Evolutionary conservation across 2,888 invertebrate species (phyloP), one percentile per base, ranked within the genome.

Genomic region (Lasiommata megera): DNA sequence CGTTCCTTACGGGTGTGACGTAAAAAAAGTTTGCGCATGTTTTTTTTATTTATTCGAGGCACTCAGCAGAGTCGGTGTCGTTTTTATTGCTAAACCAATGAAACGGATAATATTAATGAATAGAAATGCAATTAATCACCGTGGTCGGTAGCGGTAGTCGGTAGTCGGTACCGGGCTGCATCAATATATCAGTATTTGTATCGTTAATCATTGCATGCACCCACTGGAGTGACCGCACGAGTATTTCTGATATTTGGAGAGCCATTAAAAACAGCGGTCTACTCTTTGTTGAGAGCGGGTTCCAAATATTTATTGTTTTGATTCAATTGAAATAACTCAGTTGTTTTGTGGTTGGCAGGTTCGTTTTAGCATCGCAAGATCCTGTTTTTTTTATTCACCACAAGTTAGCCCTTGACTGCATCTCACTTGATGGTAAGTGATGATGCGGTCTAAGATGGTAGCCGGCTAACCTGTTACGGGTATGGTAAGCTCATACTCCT

Each of bases 281-380:
- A 38, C 38, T 38, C 31, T 11, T 28, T 14, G 6, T 11, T 18
- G 43, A 3, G 7, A 17, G 6, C 44, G 9, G 8, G 41, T 77
- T 77, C 77, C 79, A 76, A 77, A 79, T 78, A n/a, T 79, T 74
- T 76, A 78, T 74, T 70, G 69, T 37, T 37, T 34, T 34, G 9
- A 34, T 34, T 34, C 11, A 34, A 34, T 11, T 34, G 9, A 34
- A 34, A n/a, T n/a, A n/a, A n/a, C n/a, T n/a, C n/a, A n/a, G n/a
- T n/a, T n/a, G n/a, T n/a, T n/a, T n/a, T n/a, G n/a, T n/a, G n/a
- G n/a, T n/a, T n/a, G n/a, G n/a, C n/a, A n/a, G n/a, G n/a, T n/a
- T n/a, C n/a, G n/a, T n/a, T n/a, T n/a, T n/a, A n/a, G n/a, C n/a
- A n/a, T n/a, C n/a, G n/a, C n/a, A n/a, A n/a, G n/a, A n/a, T n/a